Base-by-base conservation (phyloP, 2,888 invertebrate genomes). In the Melanostoma mellinum region DNA sequence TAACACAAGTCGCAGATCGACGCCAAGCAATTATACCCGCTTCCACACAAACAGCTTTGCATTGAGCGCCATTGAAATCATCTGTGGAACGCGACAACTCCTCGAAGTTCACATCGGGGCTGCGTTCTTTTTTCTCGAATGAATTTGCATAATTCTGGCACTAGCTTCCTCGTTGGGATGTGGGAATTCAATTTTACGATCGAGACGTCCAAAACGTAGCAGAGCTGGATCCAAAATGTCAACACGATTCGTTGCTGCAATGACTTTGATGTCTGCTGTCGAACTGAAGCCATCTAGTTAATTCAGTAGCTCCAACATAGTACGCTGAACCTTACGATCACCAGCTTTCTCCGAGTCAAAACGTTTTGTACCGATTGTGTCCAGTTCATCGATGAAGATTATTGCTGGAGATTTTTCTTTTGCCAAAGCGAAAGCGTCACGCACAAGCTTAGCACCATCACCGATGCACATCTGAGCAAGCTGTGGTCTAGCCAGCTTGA, bases 391-490 rank as follows among this genome's bases (percentile, higher is more conserved):
- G 89, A 99, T 99, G 91, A 99, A 99, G 88, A 99, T 99, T 86
- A 99, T 99, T 0, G 99, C 98, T 0, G 99, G 99, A 0, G 99
- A 96, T 91, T 99, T 99, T 90, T 99, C 99, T 90, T 99, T 99
- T 36, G 99, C 99, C 10, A 97, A 92, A 0, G 99, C 99, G 91
- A 99, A 99, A 0, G 99, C 99, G 92, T 99, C 99, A 67, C 99
- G 94, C 0, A 99, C 99, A 56, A 99, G 92, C 90, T 99, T 99
- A 0, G 99, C 98, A 86, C 99, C 99, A 88, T 97, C 97, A 89
- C 96, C 99, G 89, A 99, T 99, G 90, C 99, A 99, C 99, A 99
- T 99, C 92, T 99, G 99, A 8, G 99, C 99, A 44, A 99, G 93
- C 90, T 99, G 99, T 4, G 99, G 99, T 0, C 99, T 99, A 86